Conservation (phyloP, 2,113 vertebrate species). For the Varanus salvator region DNA sequence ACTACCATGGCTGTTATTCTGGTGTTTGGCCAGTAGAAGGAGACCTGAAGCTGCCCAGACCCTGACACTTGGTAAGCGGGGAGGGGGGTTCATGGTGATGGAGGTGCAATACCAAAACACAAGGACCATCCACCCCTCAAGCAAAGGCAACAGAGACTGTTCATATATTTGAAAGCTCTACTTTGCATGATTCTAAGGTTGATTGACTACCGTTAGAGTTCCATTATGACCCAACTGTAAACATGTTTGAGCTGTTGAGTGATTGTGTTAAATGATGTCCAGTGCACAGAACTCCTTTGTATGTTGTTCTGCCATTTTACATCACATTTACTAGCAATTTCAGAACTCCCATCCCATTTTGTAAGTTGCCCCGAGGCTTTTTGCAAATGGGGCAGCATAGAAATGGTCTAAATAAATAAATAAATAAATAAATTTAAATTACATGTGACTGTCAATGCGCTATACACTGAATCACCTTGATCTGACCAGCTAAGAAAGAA, state of each 20-base stretch:
- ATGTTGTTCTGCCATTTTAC: not conserved
- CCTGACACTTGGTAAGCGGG: too few relatives aligned
- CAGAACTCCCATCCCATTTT: not conserved
- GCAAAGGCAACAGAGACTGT: not conserved
- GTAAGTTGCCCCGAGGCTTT: too few relatives aligned
- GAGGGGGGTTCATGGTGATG: too few relatives aligned
- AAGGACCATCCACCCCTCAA: too few relatives aligned
- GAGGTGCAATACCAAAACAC: too few relatives aligned
- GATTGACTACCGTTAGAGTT: not conserved
- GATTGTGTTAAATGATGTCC: constrained; percentile 19
- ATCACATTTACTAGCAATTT: constrained; percentile 21
- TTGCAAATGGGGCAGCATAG: too few relatives aligned
- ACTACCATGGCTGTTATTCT: too few relatives aligned
- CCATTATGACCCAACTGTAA: not conserved
- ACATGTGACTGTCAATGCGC: constrained; percentile 26
- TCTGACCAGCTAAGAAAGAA: not conserved
- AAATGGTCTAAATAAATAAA: too few relatives aligned
- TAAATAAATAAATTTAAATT: not conserved
- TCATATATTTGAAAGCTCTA: constrained; percentile 10
- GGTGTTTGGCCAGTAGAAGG: too few relatives aligned
- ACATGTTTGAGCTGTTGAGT: constrained; percentile 9
- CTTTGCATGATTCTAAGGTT: not conserved
- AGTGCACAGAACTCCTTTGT: not conserved
- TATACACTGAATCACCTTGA: constrained; percentile 29
- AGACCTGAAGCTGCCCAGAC: too few relatives aligned